Evolutionary conservation across 2,797 vertebrate genomes (phyloP).

Genomic region (Coregonus suidteri): DNA sequence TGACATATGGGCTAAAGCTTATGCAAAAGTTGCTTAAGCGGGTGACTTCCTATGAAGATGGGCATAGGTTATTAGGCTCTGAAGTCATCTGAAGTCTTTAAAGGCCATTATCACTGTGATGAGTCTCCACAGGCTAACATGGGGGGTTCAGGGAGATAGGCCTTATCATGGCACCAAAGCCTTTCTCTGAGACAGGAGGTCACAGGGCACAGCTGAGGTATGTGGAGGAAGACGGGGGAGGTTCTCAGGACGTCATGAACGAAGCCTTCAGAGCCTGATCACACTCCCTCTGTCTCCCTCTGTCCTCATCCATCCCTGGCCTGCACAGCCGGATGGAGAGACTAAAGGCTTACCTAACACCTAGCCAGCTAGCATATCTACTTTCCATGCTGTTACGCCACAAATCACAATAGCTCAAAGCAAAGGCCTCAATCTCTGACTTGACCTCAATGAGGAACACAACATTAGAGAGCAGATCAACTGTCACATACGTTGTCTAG

Average conservation of each 20-base stretch:
- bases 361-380: constrained; percentile 23
- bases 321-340: background rate
- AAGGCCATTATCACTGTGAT: constrained; percentile 36
- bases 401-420: constrained; percentile 64
- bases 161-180: constrained; percentile 59
- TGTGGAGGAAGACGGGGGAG: constrained; percentile 17
- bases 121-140: constrained; percentile 38
- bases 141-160: constrained; percentile 44
- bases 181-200: constrained; percentile 56
- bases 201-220: constrained; percentile 52
- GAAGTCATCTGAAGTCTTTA: constrained; percentile 34
- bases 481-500: constrained; percentile 10
- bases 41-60: constrained; percentile 42
- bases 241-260: background rate
- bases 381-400: constrained; percentile 55
- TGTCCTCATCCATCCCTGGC: background rate
- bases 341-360: background rate
- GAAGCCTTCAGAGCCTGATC: background rate
- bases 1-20: constrained; percentile 39
- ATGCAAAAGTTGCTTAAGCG: constrained; percentile 26
- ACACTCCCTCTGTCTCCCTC: background rate
- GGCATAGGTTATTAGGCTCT: constrained; percentile 46
- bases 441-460: constrained; percentile 45
- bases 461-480: constrained; percentile 51
- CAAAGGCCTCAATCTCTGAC: constrained; percentile 37